These are phyloP conservation scores for Leptodactylus fuscus DNA, from an alignment of 2,113 vertebrate species.

Conservation along the genomic window DNA sequence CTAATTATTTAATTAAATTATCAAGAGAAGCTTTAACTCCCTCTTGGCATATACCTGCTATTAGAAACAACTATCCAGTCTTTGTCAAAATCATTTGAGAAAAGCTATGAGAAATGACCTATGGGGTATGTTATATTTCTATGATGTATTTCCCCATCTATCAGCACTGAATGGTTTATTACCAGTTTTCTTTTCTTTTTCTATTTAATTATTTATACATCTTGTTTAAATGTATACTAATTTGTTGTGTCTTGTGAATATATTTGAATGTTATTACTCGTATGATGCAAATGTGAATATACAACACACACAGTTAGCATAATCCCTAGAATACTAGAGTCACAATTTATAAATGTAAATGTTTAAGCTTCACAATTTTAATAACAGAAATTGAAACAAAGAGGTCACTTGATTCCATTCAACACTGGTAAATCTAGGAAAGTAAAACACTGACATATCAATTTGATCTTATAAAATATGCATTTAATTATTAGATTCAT, in stretches of 20 bases:
- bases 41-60: not conserved
- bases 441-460: not conserved
- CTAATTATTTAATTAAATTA: no score
- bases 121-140: not conserved
- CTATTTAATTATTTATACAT: slow-evolving; percentile 28
- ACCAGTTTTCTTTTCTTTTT: not conserved
- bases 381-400: slow-evolving; percentile 50
- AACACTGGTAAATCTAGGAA: not conserved
- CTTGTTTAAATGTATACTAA: slow-evolving; percentile 27
- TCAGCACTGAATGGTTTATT: not conserved
- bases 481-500: not conserved
- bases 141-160: not conserved
- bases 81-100: not conserved
- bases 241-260: slow-evolving; percentile 39
- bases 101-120: not conserved
- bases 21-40: not conserved
- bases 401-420: slow-evolving; percentile 38
- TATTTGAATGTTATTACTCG: slow-evolving; percentile 35
- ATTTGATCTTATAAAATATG: not conserved
- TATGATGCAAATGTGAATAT: slow-evolving; percentile 41
- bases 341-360: slow-evolving; percentile 27
- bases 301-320: slow-evolving; percentile 48
- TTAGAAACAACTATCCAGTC: not conserved
- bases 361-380: slow-evolving; percentile 10
- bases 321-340: slow-evolving; percentile 27